Conservation (phyloP, 1,140 invertebrate species). For the Oreohelix idahoensis region DNA sequence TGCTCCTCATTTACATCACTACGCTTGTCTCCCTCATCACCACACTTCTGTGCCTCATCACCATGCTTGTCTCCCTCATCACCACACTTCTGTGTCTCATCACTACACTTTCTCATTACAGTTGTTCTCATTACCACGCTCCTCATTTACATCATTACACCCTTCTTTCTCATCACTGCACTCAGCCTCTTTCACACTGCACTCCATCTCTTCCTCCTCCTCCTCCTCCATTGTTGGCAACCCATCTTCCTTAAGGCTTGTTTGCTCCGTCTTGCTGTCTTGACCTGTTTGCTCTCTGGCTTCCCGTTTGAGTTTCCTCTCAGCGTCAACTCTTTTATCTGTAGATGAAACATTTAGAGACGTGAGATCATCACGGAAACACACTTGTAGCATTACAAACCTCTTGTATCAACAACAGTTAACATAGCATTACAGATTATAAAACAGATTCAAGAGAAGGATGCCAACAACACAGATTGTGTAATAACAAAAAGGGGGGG, state of each 20-base stretch:
- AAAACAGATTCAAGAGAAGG: too few species aligned
- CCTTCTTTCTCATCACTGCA: background rate
- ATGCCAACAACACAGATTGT: too few species aligned
- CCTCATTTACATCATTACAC: conserved; percentile 8
- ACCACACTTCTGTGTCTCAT: background rate
- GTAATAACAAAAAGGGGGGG: too few species aligned
- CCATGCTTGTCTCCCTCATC: background rate
- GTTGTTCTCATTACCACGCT: background rate
- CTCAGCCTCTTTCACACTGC: background rate
- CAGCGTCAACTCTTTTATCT: conserved; percentile 35
- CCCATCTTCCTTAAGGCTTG: background rate
- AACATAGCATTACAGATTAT: too few species aligned
- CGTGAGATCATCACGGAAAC: too few species aligned
- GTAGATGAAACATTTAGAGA: background rate
- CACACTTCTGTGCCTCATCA: background rate
- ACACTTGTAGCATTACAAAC: too few species aligned
- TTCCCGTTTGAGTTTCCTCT: conserved; percentile 24
- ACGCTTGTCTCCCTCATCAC: background rate
- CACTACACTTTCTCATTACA: background rate
- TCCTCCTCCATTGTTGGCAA: background rate
- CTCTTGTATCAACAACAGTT: too few species aligned
- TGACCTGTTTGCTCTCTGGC: background rate
- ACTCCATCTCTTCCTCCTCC: background rate
- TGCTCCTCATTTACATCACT: background rate
- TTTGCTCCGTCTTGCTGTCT: background rate